Conservation (phyloP, 2,113 vertebrate species). For the Bos javanicus region DNA sequence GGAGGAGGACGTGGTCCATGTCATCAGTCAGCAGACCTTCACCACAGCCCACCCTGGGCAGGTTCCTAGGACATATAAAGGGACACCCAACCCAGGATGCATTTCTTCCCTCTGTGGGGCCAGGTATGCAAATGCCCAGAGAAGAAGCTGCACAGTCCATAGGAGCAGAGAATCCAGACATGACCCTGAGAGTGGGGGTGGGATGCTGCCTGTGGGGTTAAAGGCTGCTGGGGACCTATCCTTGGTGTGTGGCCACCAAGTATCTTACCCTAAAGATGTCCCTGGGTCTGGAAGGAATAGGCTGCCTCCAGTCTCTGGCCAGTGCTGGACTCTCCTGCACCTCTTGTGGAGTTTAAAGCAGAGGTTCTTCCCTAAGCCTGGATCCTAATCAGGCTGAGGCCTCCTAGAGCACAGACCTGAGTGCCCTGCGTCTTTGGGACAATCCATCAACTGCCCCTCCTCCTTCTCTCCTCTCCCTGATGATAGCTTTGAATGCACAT, state of each 20-base stretch:
- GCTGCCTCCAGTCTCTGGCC: not conserved
- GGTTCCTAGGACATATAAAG: not conserved
- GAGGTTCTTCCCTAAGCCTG: not conserved
- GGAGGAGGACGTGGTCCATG: fast-evolving
- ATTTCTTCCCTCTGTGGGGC: not conserved
- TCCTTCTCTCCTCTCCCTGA: not conserved
- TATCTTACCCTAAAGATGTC: not conserved
- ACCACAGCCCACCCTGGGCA: no score
- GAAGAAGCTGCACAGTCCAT: not conserved
- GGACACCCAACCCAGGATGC: fast-evolving
- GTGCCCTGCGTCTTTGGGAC: not conserved
- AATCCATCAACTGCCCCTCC: not conserved
- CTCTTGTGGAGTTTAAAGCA: not conserved
- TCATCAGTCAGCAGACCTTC: not conserved
- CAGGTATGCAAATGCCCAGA: fast-evolving
- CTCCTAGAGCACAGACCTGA: not conserved
- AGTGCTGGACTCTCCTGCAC: not conserved
- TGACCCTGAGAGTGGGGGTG: not conserved
- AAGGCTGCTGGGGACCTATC: not conserved
- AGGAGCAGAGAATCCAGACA: not conserved
- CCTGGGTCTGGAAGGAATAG: fast-evolving
- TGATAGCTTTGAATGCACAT: not conserved
- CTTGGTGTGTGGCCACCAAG: not conserved
- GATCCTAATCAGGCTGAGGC: not conserved
- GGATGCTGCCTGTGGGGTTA: not conserved